Evolutionary conservation across 2,888 invertebrate genomes (phyloP), one percentile per base, ranked within the genome.

Genomic region (Torymus tubicola): DNA sequence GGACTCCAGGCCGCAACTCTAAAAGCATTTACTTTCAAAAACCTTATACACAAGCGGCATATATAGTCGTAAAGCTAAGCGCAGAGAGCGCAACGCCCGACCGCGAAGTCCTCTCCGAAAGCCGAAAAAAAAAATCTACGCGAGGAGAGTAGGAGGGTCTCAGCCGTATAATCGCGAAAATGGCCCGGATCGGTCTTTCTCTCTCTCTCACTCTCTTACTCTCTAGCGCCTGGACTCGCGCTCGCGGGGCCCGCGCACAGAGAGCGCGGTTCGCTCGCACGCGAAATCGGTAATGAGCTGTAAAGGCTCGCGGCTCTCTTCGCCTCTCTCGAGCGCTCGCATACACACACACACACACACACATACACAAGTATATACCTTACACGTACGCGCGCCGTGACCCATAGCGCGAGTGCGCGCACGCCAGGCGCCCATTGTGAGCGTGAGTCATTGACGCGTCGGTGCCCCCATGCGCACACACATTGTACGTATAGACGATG

Each of bases 231-330:
- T 8, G 42, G 42, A 42, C 42, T 42, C 8, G 42, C 42, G 42
- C 42, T 42, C 42, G 42, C 42, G 42, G 42, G 42, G 42, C 42
- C 42, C 71, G 80, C 84, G 82, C 78, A 83, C 76, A 81, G 69
- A 81, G 78, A 21, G 4, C 50, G 13, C 5, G 5, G 50, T 18
- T 10, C 53, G 69, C 18, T 82, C 83, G 83, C 84, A 84, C 86
- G 87, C 87, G 88, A 89, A 89, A 89, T 89, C 88, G 89, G 88
- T 90, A 90, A 90, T 90, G 89, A 90, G 89, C 88, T 88, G 88
- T 88, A 90, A 89, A 90, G 72, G 75, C 75, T 70, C 71, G 80
- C 71, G 80, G 70, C 71, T 67, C 61, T 64, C 67, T 18, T 18
- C 31, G 50, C 53, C 61, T 58, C 21, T 12, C 31, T 55, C 57